These are phyloP conservation scores for Meiosimyza decipiens DNA, from an alignment of 2,888 invertebrate genomes.

Conservation along the genomic window DNA sequence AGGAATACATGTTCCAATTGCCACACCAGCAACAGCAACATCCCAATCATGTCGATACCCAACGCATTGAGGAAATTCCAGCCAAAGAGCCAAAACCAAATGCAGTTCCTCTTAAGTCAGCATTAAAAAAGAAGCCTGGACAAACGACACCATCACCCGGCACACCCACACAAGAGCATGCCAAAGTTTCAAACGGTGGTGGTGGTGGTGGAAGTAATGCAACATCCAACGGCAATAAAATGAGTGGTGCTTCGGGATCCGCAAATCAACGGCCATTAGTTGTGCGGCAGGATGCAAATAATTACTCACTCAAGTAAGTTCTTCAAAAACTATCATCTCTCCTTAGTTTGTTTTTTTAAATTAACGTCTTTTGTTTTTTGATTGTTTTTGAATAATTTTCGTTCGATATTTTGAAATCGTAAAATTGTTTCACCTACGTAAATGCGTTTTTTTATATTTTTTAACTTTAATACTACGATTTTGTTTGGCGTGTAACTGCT, in stretches of 20 bases:
- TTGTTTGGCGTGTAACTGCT: too few relatives aligned
- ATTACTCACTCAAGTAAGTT: constrained; percentile 84
- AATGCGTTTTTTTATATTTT: neutral
- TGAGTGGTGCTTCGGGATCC: constrained; percentile 42
- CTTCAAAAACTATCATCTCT: constrained; percentile 16
- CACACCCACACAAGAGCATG: constrained; percentile 77
- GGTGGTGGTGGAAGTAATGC: constrained; percentile 39
- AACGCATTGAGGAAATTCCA: constrained; percentile 89
- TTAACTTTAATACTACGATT: constrained; percentile 12
- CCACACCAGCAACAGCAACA: constrained; percentile 72
- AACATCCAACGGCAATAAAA: constrained; percentile 40
- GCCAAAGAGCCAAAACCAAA: constrained; percentile 92
- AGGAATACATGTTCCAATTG: constrained; percentile 72
- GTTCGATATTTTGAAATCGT: constrained; percentile 17
- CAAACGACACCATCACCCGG: constrained; percentile 69
- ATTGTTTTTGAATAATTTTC: constrained; percentile 30
- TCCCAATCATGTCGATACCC: constrained; percentile 80
- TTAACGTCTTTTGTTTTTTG: constrained; percentile 27
- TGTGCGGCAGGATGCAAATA: constrained; percentile 80
- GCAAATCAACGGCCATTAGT: constrained; percentile 71
- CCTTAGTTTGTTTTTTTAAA: constrained; percentile 16
- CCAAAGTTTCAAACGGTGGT: constrained; percentile 58
- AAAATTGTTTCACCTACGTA: neutral
- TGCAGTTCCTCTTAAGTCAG: constrained; percentile 92
- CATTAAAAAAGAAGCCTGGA: constrained; percentile 83